A percentile compares a stretch with the other conserved stretches of the same genome.
These are phyloP conservation scores for Trochalopteron elliotii DNA, from an alignment of 2,113 vertebrate genomes.

Conservation along the genomic window DNA sequence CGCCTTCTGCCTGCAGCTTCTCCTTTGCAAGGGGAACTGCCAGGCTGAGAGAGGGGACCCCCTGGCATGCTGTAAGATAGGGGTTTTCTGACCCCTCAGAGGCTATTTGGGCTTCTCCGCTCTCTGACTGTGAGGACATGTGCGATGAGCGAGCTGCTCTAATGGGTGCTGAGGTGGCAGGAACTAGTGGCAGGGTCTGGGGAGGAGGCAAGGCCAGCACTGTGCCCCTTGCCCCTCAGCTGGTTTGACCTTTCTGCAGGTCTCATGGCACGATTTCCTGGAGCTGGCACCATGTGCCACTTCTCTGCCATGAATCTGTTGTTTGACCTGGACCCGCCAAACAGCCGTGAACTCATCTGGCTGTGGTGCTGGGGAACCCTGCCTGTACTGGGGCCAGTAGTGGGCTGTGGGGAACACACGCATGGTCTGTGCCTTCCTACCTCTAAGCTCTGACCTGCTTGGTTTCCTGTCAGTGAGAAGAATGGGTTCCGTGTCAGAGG, in stretches of 20 bases:
- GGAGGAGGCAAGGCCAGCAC: background rate
- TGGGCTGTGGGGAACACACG: fast-evolving
- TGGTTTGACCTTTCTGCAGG: background rate
- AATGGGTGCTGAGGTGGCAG: background rate
- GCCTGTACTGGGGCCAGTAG: background rate
- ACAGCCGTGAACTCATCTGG: background rate
- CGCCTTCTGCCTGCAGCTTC: background rate
- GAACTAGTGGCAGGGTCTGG: background rate
- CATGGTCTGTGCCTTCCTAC: background rate
- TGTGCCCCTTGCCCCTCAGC: background rate
- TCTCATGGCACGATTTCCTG: background rate
- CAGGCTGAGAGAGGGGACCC: fast-evolving
- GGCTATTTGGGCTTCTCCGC: fast-evolving
- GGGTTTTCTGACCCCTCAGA: background rate
- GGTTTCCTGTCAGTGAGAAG: conserved; percentile 52
- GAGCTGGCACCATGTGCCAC: fast-evolving
- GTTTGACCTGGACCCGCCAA: fast-evolving
- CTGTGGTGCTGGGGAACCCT: fast-evolving
- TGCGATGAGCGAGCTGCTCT: background rate
- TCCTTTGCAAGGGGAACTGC: background rate
- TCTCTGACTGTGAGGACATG: fast-evolving
- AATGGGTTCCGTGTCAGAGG: conserved; percentile 55
- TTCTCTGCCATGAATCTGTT: fast-evolving
- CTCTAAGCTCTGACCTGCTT: conserved; percentile 23
- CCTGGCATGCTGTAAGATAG: fast-evolving